These are phyloP conservation scores for Bombus balteatus DNA, from an alignment of 1,140 invertebrate genomes.

Conservation along the genomic window DNA sequence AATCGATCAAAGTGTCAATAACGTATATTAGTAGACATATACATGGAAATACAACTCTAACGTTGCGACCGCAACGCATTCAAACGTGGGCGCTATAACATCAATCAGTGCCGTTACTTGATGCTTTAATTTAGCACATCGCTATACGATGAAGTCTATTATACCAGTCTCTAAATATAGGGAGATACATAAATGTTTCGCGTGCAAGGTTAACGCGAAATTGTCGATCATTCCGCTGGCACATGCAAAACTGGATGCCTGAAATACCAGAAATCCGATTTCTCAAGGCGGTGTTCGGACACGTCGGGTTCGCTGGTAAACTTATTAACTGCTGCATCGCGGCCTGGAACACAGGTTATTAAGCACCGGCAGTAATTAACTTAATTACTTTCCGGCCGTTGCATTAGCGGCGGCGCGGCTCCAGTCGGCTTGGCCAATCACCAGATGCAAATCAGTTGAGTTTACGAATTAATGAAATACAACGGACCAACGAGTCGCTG, in stretches of 20 bases:
- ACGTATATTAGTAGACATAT: too few species aligned
- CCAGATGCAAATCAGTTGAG: constrained; percentile 13
- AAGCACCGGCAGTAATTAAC: constrained; percentile 60
- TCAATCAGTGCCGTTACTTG: neutral
- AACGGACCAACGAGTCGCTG: neutral
- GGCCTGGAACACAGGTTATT: constrained; percentile 47
- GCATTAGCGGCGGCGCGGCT: constrained; percentile 29
- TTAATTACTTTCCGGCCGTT: constrained; percentile 63
- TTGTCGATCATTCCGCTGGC: neutral
- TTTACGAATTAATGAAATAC: constrained; percentile 31
- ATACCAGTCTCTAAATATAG: constrained; percentile 5
- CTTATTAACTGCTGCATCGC: constrained; percentile 47
- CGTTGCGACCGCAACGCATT: neutral
- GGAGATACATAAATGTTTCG: neutral
- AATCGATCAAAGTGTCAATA: too few species aligned
- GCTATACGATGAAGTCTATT: neutral
- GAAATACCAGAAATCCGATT: constrained; percentile 50
- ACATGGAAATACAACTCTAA: neutral
- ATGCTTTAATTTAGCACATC: neutral
- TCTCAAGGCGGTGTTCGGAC: constrained; percentile 25
- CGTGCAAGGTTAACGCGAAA: neutral
- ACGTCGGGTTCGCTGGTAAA: constrained; percentile 33
- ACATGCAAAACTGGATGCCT: neutral
- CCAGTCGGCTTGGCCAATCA: neutral
- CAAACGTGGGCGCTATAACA: neutral